Evolutionary conservation across 2,888 invertebrate species (phyloP).

Genomic region (Parnassius orleans): DNA sequence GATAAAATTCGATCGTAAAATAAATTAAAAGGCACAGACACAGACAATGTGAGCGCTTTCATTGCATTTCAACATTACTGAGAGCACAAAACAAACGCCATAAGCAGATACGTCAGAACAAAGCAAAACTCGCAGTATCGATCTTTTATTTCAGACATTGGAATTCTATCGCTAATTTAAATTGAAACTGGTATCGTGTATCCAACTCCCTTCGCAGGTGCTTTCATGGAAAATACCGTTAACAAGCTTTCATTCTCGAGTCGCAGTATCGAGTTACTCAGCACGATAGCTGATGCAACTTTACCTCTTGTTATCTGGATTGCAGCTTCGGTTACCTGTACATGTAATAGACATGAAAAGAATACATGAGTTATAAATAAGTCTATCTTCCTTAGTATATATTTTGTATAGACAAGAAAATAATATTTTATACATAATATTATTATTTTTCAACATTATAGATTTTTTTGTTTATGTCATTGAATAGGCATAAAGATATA

Average conservation of each 20-base stretch:
- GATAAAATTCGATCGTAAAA: too few relatives aligned
- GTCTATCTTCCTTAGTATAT: too few relatives aligned
- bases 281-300: conserved; percentile 11
- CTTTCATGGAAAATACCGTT: conserved; percentile 9
- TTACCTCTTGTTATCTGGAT: conserved; percentile 10
- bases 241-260: conserved; percentile 17
- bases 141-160: conserved; percentile 9
- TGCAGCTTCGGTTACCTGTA: conserved; percentile 8
- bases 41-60: not conserved
- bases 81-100: not conserved
- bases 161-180: conserved; percentile 36
- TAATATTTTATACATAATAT: too few relatives aligned
- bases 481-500: too few relatives aligned
- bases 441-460: too few relatives aligned
- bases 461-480: too few relatives aligned
- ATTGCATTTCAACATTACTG: not conserved
- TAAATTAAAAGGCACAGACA: not conserved
- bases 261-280: conserved; percentile 15
- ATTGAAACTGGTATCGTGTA: conserved; percentile 39
- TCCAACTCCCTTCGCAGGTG: not conserved
- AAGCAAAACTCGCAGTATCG: conserved; percentile 6
- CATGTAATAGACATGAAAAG: too few relatives aligned
- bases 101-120: not conserved
- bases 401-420: too few relatives aligned
- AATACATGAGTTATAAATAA: too few relatives aligned